Evolutionary conservation across 2,113 vertebrate genomes (phyloP), one percentile per base, ranked within the genome.

Genomic region (Fregata magnificens): DNA sequence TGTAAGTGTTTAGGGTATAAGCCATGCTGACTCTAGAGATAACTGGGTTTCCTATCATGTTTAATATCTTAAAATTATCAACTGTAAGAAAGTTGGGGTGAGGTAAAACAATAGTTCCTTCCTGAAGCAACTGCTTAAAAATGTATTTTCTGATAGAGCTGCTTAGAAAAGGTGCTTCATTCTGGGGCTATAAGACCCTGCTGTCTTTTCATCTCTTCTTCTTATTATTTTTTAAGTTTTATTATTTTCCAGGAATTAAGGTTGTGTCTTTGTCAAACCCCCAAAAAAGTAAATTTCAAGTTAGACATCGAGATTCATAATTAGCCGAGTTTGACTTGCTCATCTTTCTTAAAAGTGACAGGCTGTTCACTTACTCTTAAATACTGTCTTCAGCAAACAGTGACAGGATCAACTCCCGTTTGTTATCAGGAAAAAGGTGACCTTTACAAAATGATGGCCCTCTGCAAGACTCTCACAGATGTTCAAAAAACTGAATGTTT

Each of bases 371-470:
- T 83, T 94, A 76, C 93, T 94, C 91, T 97, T 95, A 92, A 97
- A 80, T 92, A 73, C 90, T 93, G 97, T 97, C 97, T 97, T 95
- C 96, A 78, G 95, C 97, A 93, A 96, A 95, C 98, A 94, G 96
- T 97, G 98, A 98, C 98, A 98, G 97, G 97, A 97, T 97, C 97
- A 96, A 93, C 97, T 96, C 97, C 97, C 67, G 90, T 97, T 94
- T 97, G 98, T 97, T 97, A 96, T 93, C 94, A 94, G 97, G 95
- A 97, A 97, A 89, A 97, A 98, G 97, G 97, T 98, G 98, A 98
- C 98, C 98, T 98, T 98, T 98, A 98, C 97, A 97, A 97, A 98
- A 96, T 97, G 98, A 98, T 97, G 98, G 97, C 98, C 98, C 96
- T 98, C 96, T 92, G 97, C 97, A 95, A 90, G 96, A 77, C 93